Base-by-base conservation (phyloP, 2,888 invertebrate genomes). In the Dynastes hyllus region DNA sequence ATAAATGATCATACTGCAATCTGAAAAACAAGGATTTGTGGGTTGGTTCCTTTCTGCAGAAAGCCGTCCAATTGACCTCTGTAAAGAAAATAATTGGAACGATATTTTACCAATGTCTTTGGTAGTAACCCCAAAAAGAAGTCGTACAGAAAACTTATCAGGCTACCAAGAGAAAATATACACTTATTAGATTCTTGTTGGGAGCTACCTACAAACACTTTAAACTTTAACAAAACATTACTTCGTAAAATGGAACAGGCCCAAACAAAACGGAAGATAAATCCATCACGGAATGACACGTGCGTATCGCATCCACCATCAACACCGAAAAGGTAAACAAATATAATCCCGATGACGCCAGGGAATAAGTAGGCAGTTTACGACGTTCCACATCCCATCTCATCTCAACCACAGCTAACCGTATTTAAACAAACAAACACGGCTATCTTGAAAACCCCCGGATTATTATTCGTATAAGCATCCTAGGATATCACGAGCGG, bases 351-450 rank as follows among this genome's bases (percentile, higher is more conserved):
- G n/a, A 16, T 55, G 55, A 16, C 16, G n/a, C n/a, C 16, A n/a
- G 16, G 16, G n/a, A 16, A 55, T 55, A 55, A 16, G 55, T 55
- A 55, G 45, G 55, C 16, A 55, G 55, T 55, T 16, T 55, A 55
- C 16, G 29, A 22, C 9, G 61, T 13, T 32, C 2, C 5, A 29
- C 29, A 6, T 9, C 45, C 40, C 71, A 40, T 58, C 55, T 58
- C 45, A 45, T 45, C 45, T 32, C 32, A 32, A 11, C 45, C 45
- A 2, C 45, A 40, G 16, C 71, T 71, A 71, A 71, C 71, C 58
- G 71, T 71, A 71, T 71, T 32, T 71, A 71, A 58, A 71, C 71
- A 71, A 71, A 71, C 71, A 71, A 71, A 58, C 55, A 71, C 55
- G 53, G 55, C 71, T 71, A 71, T 71, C 71, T 71, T 22, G 55